Evolutionary conservation across 2,888 invertebrate species (phyloP), one percentile per base, ranked within the genome.

Genomic region (Agriopis leucophaearia): DNA sequence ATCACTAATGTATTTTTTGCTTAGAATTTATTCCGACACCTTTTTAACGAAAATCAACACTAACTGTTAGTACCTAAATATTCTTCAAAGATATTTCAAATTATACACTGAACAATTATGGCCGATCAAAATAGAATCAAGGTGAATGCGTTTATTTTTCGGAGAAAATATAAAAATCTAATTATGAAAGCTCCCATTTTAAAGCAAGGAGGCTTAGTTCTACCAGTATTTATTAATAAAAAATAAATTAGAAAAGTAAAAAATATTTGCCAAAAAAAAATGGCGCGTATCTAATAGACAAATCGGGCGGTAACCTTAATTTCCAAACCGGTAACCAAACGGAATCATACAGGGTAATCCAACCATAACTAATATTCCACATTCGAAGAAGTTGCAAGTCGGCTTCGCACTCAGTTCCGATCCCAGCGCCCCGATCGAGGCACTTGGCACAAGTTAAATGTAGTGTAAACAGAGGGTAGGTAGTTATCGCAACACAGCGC

Each of bases 371-470:
- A 79, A 82, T 81, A 81, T 79, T 77, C 74, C 79, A 71, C 79
- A 73, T 81, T 81, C 75, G 79, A 74, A 75, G 74, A 76, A 78
- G 78, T 79, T 80, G 78, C 78, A 81, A 81, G 80, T 81, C 75
- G 78, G 77, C 79, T 73, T 77, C 76, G 72, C 77, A 78, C 81
- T 78, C 78, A 71, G 75, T 72, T 67, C 71, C 74, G 72, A 77
- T 73, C 72, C 78, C 66, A 66, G 69, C 57, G 16, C 47, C 48
- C 27, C 59, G 50, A 72, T 71, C 68, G 76, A 78, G 78, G 84
- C 84, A 88, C 89, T 89, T 87, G 86, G 88, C 88, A 81, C 87
- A 90, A 91, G 91, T 91, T 91, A 87, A 92, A 91, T 92, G 90
- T 91, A 91, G 86, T 84, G 92, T 90, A 90, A 91, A 91, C 89